Base-by-base conservation (phyloP, 2,113 vertebrate species). In the Serilophus lunatus region DNA sequence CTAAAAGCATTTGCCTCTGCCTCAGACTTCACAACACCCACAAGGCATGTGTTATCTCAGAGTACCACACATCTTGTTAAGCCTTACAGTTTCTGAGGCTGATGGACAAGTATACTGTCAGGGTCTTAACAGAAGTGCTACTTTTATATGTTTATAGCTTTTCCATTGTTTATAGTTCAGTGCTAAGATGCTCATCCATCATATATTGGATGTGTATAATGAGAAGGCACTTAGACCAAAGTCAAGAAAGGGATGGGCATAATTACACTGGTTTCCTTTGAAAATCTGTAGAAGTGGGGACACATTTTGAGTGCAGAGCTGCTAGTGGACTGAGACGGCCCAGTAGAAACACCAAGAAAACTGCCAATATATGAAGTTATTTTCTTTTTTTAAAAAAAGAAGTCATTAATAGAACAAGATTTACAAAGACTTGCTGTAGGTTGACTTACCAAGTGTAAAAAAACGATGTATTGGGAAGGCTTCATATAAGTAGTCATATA, bases 11-110 rank as follows among this genome's bases (percentile, higher is more conserved):
- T 80, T 64, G 59, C 90, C 82, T 93, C 69, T 71, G 53, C 86
- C 87, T 87, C 49, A 8, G 20, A 57, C 92, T 89, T 92, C 64
- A 54, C 50, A 65, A 40, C 54, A 42, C 60, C 95, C 70, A 9
- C 74, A 51, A 84, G 96, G 82, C 92, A n/a, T 54, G 50, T 18
- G 17, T 96, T 98, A 97, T 97, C 97, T 97, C 57, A 8, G 23
- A 60, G 90, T 35, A 81, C 88, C 96, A 96, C 59, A 49, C 8
- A 0, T 87, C 82, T 83, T 26, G 9, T 65, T 80, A 80, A 84
- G 86, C 57, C 86, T 75, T 31, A 7, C 47, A 63, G 50, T 60
- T 90, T 69, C 74, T 60, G 35, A 28, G 72, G 65, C 82, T 90
- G 91, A 72, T 61, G 92, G 88, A 85, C 63, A 82, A 54, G 75